These are phyloP conservation scores for Holacanthella duospinosa DNA, from an alignment of 2,888 invertebrate genomes.

Conservation along the genomic window DNA sequence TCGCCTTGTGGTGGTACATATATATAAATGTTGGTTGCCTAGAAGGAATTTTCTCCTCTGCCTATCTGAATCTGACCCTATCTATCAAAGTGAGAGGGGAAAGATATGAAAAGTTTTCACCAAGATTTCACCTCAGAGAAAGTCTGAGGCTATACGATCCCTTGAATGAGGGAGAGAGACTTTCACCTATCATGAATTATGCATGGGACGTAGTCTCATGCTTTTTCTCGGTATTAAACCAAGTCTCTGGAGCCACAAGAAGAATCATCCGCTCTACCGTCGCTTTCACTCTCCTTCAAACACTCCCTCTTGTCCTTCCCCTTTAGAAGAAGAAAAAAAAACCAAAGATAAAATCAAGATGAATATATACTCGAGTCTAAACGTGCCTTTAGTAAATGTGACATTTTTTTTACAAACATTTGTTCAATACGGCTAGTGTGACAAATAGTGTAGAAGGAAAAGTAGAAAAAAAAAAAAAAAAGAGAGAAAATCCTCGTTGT, in stretches of 20 bases:
- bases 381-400: background rate
- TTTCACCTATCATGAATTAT: conserved; percentile 30
- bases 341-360: conserved; percentile 27
- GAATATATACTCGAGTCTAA: conserved; percentile 20
- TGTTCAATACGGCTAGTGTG: conserved; percentile 10
- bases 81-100: background rate
- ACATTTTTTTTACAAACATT: conserved; percentile 6
- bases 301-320: conserved; percentile 10
- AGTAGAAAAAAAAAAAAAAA: conserved; percentile 13
- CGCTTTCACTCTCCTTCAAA: conserved; percentile 12
- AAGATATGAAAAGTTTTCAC: conserved; percentile 21
- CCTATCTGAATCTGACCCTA: background rate
- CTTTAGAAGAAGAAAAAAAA: background rate
- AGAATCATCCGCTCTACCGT: background rate
- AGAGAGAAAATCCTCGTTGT: conserved; percentile 11
- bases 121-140: conserved; percentile 25
- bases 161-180: conserved; percentile 11
- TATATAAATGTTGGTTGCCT: no score
- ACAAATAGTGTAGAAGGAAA: conserved; percentile 11
- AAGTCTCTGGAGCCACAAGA: background rate
- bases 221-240: conserved; percentile 14
- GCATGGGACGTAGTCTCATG: conserved; percentile 30
- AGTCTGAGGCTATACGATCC: conserved; percentile 21
- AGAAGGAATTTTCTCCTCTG: background rate
- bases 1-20: background rate